Percentiles rank a stretch among this genome's conserved stretches.
Evolutionary conservation across 1,140 invertebrate species (phyloP).

Genomic region (Lerema accius): DNA sequence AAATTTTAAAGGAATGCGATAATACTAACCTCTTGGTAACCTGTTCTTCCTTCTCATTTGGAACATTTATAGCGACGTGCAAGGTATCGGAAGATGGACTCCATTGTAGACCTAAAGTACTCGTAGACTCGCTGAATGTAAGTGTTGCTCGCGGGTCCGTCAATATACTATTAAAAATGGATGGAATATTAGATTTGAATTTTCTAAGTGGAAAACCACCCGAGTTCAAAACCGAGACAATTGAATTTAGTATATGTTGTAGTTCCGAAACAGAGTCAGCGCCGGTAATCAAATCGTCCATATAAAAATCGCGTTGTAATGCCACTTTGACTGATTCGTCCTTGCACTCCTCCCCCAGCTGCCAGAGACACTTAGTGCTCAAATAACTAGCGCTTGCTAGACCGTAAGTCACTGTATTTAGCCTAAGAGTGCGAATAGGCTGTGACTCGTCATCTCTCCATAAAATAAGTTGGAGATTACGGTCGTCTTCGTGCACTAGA

Average conservation of each 20-base stretch:
- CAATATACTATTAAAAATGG: slow-evolving; percentile 5
- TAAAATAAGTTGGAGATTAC: slow-evolving; percentile 58
- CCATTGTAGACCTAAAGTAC: slow-evolving; percentile 38
- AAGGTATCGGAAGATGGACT: slow-evolving; percentile 32
- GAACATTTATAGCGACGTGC: slow-evolving; percentile 24
- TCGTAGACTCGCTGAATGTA: slow-evolving; percentile 21
- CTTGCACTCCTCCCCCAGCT: slow-evolving; percentile 48
- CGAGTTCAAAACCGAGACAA: slow-evolving; percentile 12
- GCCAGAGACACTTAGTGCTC: slow-evolving; percentile 52
- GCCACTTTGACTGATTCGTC: slow-evolving; percentile 43
- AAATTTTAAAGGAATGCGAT: slow-evolving; percentile 47
- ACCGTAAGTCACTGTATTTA: slow-evolving; percentile 55
- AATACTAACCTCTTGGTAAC: slow-evolving; percentile 25
- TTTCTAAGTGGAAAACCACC: slow-evolving; percentile 39
- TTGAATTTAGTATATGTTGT: slow-evolving; percentile 30
- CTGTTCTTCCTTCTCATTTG: slow-evolving; percentile 3
- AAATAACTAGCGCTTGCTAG: slow-evolving; percentile 59
- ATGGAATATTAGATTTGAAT: slow-evolving; percentile 29
- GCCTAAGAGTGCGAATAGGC: slow-evolving; percentile 39
- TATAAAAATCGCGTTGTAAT: slow-evolving; percentile 69
- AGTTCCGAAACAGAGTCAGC: slow-evolving; percentile 38
- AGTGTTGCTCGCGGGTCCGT: slow-evolving; percentile 8
- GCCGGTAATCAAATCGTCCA: slow-evolving; percentile 76
- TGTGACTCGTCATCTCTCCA: slow-evolving; percentile 51
- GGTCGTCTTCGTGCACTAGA: slow-evolving; percentile 40